Evolutionary conservation across 2,888 invertebrate genomes (phyloP).

Genomic region (Imbricaverruca yamaguchii): DNA sequence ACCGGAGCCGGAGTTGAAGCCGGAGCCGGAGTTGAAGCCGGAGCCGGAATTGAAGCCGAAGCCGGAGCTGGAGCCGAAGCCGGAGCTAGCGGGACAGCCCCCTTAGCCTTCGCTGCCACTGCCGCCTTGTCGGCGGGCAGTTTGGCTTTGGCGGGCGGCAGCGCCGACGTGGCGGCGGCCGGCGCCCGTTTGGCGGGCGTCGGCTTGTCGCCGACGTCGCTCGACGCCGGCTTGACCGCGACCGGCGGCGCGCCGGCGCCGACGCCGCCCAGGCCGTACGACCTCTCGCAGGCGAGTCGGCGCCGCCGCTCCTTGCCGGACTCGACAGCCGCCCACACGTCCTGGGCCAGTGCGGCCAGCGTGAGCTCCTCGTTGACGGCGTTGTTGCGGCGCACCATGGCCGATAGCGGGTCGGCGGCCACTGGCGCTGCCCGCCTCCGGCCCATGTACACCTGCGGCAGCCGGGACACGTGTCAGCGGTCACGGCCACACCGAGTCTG

Average conservation of each 20-base stretch:
- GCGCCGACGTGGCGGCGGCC: no score
- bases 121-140: not conserved
- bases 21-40: not conserved
- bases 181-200: no score
- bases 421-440: not conserved
- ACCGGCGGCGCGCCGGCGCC: not conserved
- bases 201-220: not conserved
- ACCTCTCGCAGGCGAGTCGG: not conserved
- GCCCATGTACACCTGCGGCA: not conserved
- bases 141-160: no score
- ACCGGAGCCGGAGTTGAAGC: not conserved
- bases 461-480: not conserved
- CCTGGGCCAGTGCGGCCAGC: not conserved
- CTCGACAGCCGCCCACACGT: conserved; percentile 10
- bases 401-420: not conserved
- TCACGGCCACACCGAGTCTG: no score
- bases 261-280: not conserved
- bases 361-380: conserved; percentile 18
- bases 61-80: no score
- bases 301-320: not conserved
- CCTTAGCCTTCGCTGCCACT: not conserved
- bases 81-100: no score
- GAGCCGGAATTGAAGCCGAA: not conserved
- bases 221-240: not conserved
- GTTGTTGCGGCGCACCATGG: conserved; percentile 14